A percentile compares a stretch with the other conserved stretches of the same genome.
These are phyloP conservation scores for Lepus oiostolus DNA, from an alignment of 2,797 vertebrate genomes.

Conservation along the genomic window DNA sequence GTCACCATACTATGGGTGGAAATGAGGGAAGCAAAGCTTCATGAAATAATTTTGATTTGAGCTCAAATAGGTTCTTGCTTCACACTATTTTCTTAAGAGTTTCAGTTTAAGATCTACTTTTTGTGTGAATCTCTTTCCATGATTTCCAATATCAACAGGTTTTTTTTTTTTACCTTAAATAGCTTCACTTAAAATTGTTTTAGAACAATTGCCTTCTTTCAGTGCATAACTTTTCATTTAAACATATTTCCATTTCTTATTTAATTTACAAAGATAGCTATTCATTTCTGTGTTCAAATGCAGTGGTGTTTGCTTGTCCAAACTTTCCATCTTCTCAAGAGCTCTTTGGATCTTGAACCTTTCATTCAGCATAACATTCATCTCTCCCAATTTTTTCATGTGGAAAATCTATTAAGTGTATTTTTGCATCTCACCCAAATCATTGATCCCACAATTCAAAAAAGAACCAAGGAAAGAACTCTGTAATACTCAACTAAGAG, in stretches of 20 bases:
- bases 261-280: too few relatives aligned
- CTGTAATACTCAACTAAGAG: not conserved
- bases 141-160: not conserved
- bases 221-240: not conserved
- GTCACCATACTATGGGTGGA: not conserved
- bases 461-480: not conserved
- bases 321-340: not conserved
- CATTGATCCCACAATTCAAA: not conserved
- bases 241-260: too few relatives aligned
- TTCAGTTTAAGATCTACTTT: not conserved
- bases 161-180: not conserved
- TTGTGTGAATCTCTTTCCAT: not conserved
- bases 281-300: not conserved
- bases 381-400: not conserved
- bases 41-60: constrained; percentile 14
- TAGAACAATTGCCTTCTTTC: not conserved
- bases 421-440: not conserved
- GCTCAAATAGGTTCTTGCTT: not conserved
- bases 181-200: not conserved
- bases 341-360: not conserved
- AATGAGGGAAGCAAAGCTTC: not conserved
- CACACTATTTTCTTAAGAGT: not conserved
- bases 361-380: not conserved
- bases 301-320: not conserved
- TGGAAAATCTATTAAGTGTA: not conserved